Evolutionary conservation across 2,113 vertebrate species (phyloP).

Genomic region (Pipa parva): DNA sequence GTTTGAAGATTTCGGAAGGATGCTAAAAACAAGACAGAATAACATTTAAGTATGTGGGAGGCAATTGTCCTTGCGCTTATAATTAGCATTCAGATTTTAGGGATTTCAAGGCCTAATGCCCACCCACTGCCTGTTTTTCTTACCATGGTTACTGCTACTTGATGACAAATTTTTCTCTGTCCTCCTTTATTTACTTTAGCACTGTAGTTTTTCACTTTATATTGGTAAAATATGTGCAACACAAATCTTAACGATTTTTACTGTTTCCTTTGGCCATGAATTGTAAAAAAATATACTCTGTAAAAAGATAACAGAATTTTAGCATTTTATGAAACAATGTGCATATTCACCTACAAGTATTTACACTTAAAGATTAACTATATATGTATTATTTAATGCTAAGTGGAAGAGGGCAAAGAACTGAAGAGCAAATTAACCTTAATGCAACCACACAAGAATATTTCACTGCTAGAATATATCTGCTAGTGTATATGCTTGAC

Average conservation of each 20-base stretch:
- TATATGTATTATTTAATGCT: not conserved
- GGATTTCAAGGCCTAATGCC: slow-evolving; percentile 52
- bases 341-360: slow-evolving; percentile 59
- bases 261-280: slow-evolving; percentile 59
- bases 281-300: slow-evolving; percentile 49
- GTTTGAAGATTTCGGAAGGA: slow-evolving; percentile 51
- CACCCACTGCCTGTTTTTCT: slow-evolving; percentile 51
- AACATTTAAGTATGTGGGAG: slow-evolving; percentile 52
- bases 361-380: slow-evolving; percentile 51
- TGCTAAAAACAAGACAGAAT: slow-evolving; percentile 50
- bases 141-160: slow-evolving; percentile 50
- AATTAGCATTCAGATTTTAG: slow-evolving; percentile 60
- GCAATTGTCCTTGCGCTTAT: slow-evolving; percentile 60
- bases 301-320: slow-evolving; percentile 55
- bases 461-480: no score
- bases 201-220: slow-evolving; percentile 52
- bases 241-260: slow-evolving; percentile 55
- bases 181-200: slow-evolving; percentile 58
- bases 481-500: no score
- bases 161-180: slow-evolving; percentile 58
- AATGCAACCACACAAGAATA: no score
- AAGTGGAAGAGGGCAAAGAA: slow-evolving; percentile 2
- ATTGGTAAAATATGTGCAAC: slow-evolving; percentile 57
- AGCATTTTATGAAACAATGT: slow-evolving; percentile 64
- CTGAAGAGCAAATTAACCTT: no score